Base-by-base conservation (phyloP, 1,140 invertebrate genomes). In the Drosophila mayri region DNA sequence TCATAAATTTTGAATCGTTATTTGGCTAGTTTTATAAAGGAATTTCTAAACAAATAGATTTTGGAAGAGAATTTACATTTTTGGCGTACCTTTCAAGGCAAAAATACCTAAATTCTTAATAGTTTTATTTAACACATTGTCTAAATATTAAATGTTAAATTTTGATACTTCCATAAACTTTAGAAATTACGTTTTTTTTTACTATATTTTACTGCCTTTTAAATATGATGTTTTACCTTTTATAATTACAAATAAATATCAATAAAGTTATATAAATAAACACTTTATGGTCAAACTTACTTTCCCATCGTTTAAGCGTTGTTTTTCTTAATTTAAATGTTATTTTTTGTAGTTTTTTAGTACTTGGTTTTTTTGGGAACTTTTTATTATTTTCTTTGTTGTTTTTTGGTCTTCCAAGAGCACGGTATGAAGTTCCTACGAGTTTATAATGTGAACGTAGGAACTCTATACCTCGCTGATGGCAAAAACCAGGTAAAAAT, bases 381-480 rank as follows among this genome's bases (percentile, higher is more conserved):
- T 49, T 65, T 47, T n/a, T 8, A 52, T 52, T 50, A 52, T 47
- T 63, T 63, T 49, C n/a, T 54, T 47, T 65, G 91, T 88, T 91
- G 91, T 81, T 58, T 90, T 81, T 90, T 77, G 91, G 91, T 86
- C 81, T 91, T 93, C 90, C 90, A 92, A 93, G 92, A 92, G 92
- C 92, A 92, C 92, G 92, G 92, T 92, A 92, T 92, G 92, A 92
- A 92, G 92, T 92, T 92, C 92, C 92, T 92, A 92, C 91, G 84
- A 88, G 81, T 91, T 84, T 88, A 82, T 87, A 80, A 90, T 88
- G 76, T 80, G 75, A 85, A 92, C 88, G 92, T 92, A 92, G 92
- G 92, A 92, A 92, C 92, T 92, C 92, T 92, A 92, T 92, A 92
- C 92, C 92, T 92, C 92, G 92, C 92, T 92, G 80, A 92, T 92